phyloP scores from a whole-genome alignment of 2,888 invertebrate genomes.

The Apamea sordens region DNA sequence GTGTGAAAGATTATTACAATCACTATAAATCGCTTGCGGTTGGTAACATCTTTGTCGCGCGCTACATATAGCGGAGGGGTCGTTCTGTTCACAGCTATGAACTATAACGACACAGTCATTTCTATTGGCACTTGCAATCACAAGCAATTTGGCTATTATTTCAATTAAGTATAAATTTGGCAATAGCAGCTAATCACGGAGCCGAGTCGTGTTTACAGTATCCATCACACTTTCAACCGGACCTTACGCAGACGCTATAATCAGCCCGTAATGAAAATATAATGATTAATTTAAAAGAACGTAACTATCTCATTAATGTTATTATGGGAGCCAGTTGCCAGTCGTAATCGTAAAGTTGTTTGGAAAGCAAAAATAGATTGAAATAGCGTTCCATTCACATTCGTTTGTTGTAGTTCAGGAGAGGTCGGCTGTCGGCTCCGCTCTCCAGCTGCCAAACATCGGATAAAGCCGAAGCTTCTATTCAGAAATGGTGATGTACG shows the following conservation, averaged over 20 bases:
- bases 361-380: slow-evolving; percentile 44
- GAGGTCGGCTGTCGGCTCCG: not conserved
- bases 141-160: slow-evolving; percentile 43
- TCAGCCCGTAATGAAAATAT: slow-evolving; percentile 45
- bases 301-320: slow-evolving; percentile 38
- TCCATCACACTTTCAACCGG: slow-evolving; percentile 57
- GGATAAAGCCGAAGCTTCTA: slow-evolving; percentile 9
- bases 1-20: not conserved
- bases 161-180: no score
- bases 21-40: not conserved
- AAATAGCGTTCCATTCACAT: slow-evolving; percentile 45
- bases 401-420: slow-evolving; percentile 16
- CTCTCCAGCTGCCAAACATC: slow-evolving; percentile 12
- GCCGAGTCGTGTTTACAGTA: slow-evolving; percentile 38
- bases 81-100: slow-evolving; percentile 28
- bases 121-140: slow-evolving; percentile 37
- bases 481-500: slow-evolving; percentile 15
- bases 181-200: slow-evolving; percentile 50
- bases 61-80: slow-evolving; percentile 13
- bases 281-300: slow-evolving; percentile 38
- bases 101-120: slow-evolving; percentile 17
- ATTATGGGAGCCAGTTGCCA: not conserved
- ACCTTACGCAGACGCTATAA: slow-evolving; percentile 36
- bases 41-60: slow-evolving; percentile 10
- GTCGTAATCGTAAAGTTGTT: slow-evolving; percentile 32